These are phyloP conservation scores for Athrips mouffetella DNA, from an alignment of 2,888 invertebrate species.

Conservation along the genomic window DNA sequence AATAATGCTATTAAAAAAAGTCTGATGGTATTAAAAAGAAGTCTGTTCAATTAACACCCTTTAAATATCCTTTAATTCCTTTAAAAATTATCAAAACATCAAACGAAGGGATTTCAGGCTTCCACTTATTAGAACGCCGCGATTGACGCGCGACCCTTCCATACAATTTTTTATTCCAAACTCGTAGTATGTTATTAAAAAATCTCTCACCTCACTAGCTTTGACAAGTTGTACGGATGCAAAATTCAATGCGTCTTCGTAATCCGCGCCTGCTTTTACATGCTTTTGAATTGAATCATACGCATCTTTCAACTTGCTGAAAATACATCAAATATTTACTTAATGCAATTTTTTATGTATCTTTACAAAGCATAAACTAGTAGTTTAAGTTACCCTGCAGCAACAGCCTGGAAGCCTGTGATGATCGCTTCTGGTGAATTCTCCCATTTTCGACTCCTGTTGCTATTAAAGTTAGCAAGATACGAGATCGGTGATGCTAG, in stretches of 20 bases:
- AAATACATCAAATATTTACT: constrained; percentile 6
- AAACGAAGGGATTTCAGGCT: background rate
- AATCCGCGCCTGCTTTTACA: constrained; percentile 79
- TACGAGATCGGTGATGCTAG: constrained; percentile 83
- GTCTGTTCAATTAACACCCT: too few species aligned
- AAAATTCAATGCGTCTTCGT: constrained; percentile 91
- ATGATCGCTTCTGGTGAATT: constrained; percentile 75
- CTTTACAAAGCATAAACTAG: too few species aligned
- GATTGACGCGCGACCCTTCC: too few species aligned
- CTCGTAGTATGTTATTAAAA: background rate
- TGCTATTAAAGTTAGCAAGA: constrained; percentile 56
- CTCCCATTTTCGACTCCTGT: constrained; percentile 42
- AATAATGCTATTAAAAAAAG: too few species aligned
- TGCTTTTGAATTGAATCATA: constrained; percentile 66
- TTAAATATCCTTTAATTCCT: too few species aligned
- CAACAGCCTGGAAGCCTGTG: constrained; percentile 78
- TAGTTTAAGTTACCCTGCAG: constrained; percentile 83
- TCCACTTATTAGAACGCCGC: too few species aligned
- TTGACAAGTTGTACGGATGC: constrained; percentile 88
- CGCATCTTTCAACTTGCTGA: constrained; percentile 47
- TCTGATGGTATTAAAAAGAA: too few species aligned
- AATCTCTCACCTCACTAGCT: constrained; percentile 84
- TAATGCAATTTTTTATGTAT: too few species aligned
- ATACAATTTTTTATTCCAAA: too few species aligned
- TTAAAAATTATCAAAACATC: too few species aligned